A percentile compares a stretch with the other conserved stretches of the same genome.
These are phyloP conservation scores for Harpagoxenus sublaevis DNA, from an alignment of 2,888 invertebrate species.

Conservation along the genomic window DNA sequence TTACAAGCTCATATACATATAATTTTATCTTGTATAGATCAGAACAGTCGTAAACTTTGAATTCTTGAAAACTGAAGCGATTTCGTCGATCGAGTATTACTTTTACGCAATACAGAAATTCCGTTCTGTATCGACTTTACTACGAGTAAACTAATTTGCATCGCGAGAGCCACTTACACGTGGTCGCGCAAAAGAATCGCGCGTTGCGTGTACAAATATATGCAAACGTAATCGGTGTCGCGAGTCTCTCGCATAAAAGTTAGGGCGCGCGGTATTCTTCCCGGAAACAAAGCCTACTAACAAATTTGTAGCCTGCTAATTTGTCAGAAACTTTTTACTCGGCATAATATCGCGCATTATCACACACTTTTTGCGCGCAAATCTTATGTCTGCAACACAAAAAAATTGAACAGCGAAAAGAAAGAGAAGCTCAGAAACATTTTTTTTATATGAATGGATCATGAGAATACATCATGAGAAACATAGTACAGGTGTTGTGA, in stretches of 20 bases:
- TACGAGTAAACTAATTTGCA: slow-evolving; percentile 82
- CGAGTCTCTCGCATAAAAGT: slow-evolving; percentile 68
- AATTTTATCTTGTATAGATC: background rate
- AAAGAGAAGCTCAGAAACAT: background rate
- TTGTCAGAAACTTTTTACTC: slow-evolving; percentile 76
- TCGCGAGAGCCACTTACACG: slow-evolving; percentile 80
- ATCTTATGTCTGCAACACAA: background rate
- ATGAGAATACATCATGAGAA: background rate
- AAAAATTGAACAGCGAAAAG: slow-evolving; percentile 13
- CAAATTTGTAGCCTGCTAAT: slow-evolving; percentile 84
- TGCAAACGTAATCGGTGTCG: slow-evolving; percentile 54
- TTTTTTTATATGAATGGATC: background rate
- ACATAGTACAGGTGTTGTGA: background rate
- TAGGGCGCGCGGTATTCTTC: slow-evolving; percentile 69
- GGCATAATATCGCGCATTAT: background rate
- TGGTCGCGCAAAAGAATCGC: slow-evolving; percentile 74
- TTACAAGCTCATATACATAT: background rate
- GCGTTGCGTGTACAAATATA: slow-evolving; percentile 51
- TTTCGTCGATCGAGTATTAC: background rate
- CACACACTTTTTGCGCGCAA: background rate
- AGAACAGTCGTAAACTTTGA: background rate
- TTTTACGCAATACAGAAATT: background rate
- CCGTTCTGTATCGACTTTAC: slow-evolving; percentile 68
- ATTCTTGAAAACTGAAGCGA: background rate
- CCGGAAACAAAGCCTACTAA: slow-evolving; percentile 77